Evolutionary conservation across 1,140 invertebrate genomes (phyloP).

Genomic region (Pemphigus obesinymphae): DNA sequence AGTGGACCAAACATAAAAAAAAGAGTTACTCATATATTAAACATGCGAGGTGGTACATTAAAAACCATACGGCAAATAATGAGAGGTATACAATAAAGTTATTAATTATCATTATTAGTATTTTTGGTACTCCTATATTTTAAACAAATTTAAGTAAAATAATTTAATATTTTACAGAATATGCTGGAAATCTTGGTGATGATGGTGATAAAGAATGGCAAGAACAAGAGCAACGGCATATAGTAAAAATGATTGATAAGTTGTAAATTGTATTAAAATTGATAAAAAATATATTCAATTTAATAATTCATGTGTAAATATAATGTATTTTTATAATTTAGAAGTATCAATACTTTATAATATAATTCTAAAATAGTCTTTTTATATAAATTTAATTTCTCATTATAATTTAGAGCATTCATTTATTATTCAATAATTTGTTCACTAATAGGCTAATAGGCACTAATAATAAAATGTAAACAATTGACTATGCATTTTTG

Average conservation of each 20-base stretch:
- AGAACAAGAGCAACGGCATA: slow-evolving; percentile 84
- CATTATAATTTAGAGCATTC: no score
- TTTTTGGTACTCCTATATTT: not conserved
- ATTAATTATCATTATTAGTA: not conserved
- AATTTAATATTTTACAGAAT: slow-evolving; percentile 71
- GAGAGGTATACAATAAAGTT: slow-evolving; percentile 62
- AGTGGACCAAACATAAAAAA: slow-evolving; percentile 76
- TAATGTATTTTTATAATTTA: not conserved
- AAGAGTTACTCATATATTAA: slow-evolving; percentile 81
- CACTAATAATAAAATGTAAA: no score
- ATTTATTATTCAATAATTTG: no score
- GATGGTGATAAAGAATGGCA: slow-evolving; percentile 75
- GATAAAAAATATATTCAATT: not conserved
- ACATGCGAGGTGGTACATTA: slow-evolving; percentile 80
- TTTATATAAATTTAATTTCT: no score
- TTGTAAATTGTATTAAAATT: slow-evolving; percentile 60
- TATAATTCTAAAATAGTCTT: no score
- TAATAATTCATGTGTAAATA: not conserved
- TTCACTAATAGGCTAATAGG: no score
- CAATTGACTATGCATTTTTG: no score
- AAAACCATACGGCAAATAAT: slow-evolving; percentile 93
- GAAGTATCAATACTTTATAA: no score
- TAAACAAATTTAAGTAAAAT: no score
- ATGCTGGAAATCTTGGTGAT: slow-evolving; percentile 90
- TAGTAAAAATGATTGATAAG: slow-evolving; percentile 88